Conservation (phyloP, 2,797 vertebrate genomes). For the Epinephelus coioides region DNA sequence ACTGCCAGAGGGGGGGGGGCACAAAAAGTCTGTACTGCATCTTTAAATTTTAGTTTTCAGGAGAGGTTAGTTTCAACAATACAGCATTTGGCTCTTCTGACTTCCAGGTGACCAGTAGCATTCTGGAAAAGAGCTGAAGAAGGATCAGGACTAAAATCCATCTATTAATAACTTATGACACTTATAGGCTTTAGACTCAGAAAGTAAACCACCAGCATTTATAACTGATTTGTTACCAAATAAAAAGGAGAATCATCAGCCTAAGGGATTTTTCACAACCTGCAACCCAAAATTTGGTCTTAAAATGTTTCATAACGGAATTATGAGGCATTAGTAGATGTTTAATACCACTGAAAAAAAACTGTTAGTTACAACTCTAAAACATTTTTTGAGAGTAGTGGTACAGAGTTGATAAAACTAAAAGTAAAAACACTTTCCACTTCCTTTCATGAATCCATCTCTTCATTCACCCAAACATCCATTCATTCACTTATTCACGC, state of each 20-base stretch:
- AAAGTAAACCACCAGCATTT: background rate
- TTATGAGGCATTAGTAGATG: background rate
- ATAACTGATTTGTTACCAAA: background rate
- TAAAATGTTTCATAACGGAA: background rate
- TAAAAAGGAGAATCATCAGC: background rate
- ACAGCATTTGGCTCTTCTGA: too few relatives aligned
- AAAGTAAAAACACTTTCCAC: background rate
- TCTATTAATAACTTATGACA: too few relatives aligned
- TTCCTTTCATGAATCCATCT: slow-evolving; percentile 58
- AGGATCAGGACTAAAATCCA: too few relatives aligned
- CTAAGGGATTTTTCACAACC: background rate
- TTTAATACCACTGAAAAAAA: slow-evolving; percentile 5
- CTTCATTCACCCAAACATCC: slow-evolving; percentile 50
- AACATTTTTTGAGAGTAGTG: background rate
- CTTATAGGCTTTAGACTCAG: background rate
- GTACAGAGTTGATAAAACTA: slow-evolving; percentile 2
- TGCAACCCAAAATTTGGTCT: background rate
- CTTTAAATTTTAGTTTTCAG: too few relatives aligned
- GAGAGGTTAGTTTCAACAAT: too few relatives aligned
- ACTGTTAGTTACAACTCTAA: background rate
- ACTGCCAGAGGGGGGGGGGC: too few relatives aligned
- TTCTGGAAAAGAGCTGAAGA: too few relatives aligned
- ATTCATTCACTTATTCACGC: slow-evolving; percentile 27
- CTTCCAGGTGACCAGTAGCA: too few relatives aligned
- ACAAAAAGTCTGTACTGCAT: too few relatives aligned